phyloP scores from a whole-genome alignment of 1,140 invertebrate genomes.

The Dendrolimus punctatus region DNA sequence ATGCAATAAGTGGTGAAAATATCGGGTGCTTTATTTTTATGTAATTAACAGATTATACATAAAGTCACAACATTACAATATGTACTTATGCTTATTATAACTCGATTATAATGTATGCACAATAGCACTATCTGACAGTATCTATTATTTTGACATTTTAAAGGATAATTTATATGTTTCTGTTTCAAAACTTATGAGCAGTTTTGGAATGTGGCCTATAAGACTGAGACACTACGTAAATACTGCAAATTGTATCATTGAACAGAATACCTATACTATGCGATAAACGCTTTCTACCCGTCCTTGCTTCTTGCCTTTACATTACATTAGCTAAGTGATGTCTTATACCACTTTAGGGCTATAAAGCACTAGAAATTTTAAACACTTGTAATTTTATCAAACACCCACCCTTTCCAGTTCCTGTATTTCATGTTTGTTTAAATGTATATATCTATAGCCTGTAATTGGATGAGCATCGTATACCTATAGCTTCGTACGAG shows the following conservation, averaged over 20 bases:
- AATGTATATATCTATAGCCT: too few species aligned
- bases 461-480: too few species aligned
- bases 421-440: too few species aligned
- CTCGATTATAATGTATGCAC: constrained; percentile 16
- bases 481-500: too few species aligned
- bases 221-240: constrained; percentile 67
- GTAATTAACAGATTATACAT: constrained; percentile 43
- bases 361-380: constrained; percentile 9
- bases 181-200: constrained; percentile 42
- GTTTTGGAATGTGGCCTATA: constrained; percentile 53
- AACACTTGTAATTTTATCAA: too few species aligned
- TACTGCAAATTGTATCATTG: constrained; percentile 63
- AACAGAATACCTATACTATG: constrained; percentile 46
- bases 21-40: constrained; percentile 63
- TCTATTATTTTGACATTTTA: constrained; percentile 3
- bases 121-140: constrained; percentile 43
- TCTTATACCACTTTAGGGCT: constrained; percentile 50
- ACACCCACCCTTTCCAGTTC: too few species aligned
- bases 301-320: constrained; percentile 71
- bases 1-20: constrained; percentile 42
- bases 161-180: not conserved
- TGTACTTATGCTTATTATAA: constrained; percentile 29
- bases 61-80: constrained; percentile 33
- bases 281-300: constrained; percentile 69
- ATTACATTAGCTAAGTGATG: constrained; percentile 61